Conservation (phyloP, 2,888 invertebrate species). For the Cephus pygmeus region DNA sequence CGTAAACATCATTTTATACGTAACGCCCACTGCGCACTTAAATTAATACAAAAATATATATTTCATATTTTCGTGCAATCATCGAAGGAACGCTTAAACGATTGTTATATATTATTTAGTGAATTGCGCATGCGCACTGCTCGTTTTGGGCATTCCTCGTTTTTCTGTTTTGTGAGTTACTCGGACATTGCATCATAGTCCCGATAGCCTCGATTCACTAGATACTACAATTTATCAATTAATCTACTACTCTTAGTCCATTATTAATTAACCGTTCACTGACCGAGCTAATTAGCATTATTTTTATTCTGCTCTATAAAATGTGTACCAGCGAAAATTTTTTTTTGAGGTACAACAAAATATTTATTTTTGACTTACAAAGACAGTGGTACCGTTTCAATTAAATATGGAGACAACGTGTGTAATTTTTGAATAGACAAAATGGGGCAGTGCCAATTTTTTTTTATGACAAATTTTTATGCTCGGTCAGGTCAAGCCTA, state of each 20-base stretch:
- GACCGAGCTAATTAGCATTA: constrained; percentile 23
- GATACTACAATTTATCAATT: constrained; percentile 34
- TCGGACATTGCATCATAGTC: constrained; percentile 51
- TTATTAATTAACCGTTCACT: constrained; percentile 26
- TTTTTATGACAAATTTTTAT: neutral
- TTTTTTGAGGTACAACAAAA: neutral
- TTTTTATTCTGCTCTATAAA: neutral
- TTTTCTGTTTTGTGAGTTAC: constrained; percentile 28
- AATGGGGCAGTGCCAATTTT: neutral
- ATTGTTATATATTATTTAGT: constrained; percentile 6
- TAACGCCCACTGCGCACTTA: neutral
- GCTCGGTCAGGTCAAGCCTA: neutral
- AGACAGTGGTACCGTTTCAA: neutral
- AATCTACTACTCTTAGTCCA: constrained; percentile 27
- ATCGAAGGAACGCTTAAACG: constrained; percentile 31
- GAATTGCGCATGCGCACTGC: neutral
- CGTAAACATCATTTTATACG: neutral
- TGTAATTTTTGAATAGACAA: neutral
- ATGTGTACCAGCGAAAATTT: neutral
- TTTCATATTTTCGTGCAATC: constrained; percentile 27
- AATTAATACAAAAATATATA: constrained; percentile 15
- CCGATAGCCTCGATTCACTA: constrained; percentile 48
- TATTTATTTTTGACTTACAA: neutral
- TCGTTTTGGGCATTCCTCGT: constrained; percentile 30
- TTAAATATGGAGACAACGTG: too few relatives aligned